Percentiles rank a stretch among this genome's conserved stretches.
These are phyloP conservation scores for Uromys caudimaculatus DNA, from an alignment of 2,797 vertebrate species.

Conservation along the genomic window DNA sequence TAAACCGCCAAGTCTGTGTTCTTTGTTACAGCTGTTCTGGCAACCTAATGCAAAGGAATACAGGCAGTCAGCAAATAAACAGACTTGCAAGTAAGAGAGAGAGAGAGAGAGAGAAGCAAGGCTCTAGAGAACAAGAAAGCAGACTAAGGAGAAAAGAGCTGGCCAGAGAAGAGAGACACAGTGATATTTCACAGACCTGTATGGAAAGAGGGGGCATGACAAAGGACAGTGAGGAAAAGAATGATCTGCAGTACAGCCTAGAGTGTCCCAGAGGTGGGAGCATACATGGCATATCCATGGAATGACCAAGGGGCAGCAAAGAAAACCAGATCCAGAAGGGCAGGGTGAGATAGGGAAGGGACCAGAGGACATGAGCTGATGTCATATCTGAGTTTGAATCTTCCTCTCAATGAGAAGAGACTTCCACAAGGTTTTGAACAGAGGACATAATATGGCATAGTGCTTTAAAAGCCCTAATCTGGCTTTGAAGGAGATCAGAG, in stretches of 20 bases:
- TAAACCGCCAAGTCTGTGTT: not conserved
- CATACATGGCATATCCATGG: not conserved
- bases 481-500: not conserved
- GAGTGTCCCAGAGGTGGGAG: not conserved
- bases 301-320: not conserved
- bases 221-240: not conserved
- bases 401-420: not conserved
- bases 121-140: not conserved
- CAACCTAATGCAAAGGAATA: not conserved
- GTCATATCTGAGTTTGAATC: not conserved
- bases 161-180: not conserved
- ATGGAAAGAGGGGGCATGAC: not conserved
- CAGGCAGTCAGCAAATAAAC: not conserved
- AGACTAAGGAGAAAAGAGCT: not conserved
- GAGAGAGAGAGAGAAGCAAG: too few relatives aligned
- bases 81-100: not conserved
- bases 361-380: not conserved
- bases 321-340: not conserved
- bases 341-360: not conserved
- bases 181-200: not conserved
- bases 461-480: not conserved
- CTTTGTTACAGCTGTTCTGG: not conserved
- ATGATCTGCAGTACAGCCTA: not conserved
- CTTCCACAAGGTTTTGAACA: not conserved
- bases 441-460: not conserved